phyloP scores from a whole-genome alignment of 1,140 invertebrate genomes.

The Cephus cinctus region DNA sequence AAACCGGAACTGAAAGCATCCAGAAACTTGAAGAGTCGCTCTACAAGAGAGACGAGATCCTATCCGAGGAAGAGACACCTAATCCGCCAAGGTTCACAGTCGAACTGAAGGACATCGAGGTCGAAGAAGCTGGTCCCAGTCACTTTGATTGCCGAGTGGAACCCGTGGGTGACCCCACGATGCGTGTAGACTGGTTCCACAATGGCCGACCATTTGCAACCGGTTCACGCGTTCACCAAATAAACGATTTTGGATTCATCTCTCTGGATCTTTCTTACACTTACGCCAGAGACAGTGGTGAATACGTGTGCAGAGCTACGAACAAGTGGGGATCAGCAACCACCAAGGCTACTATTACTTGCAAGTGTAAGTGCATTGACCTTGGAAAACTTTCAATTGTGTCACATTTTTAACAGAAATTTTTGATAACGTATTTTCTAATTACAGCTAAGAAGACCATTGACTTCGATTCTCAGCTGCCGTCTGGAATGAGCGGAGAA shows the following conservation, averaged over 20 bases:
- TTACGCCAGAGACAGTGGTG: conserved; percentile 81
- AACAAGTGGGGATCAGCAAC: conserved; percentile 84
- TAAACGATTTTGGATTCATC: conserved; percentile 93
- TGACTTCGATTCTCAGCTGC: conserved; percentile 89
- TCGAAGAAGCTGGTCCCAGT: conserved; percentile 81
- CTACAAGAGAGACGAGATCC: conserved; percentile 82
- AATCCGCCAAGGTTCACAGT: conserved; percentile 84
- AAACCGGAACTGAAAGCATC: conserved; percentile 82
- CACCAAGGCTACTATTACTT: conserved; percentile 79
- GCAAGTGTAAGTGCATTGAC: conserved; percentile 59
- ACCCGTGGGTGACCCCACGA: conserved; percentile 80
- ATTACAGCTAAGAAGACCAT: conserved; percentile 76
- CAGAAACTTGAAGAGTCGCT: conserved; percentile 87
- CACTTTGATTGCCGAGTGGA: conserved; percentile 92
- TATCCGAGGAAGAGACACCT: conserved; percentile 78
- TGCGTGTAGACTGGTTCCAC: conserved; percentile 93
- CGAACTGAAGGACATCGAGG: conserved; percentile 80
- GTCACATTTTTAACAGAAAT: conserved; percentile 6
- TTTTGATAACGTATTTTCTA: conserved; percentile 15
- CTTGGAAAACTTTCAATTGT: not conserved
- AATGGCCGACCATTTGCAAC: conserved; percentile 87
- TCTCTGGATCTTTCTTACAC: conserved; percentile 85
- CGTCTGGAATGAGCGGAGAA: conserved; percentile 88
- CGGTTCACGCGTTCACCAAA: conserved; percentile 84
- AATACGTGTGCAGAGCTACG: conserved; percentile 81